Conservation (phyloP, 2,113 vertebrate species). For the Albula goreensis region DNA sequence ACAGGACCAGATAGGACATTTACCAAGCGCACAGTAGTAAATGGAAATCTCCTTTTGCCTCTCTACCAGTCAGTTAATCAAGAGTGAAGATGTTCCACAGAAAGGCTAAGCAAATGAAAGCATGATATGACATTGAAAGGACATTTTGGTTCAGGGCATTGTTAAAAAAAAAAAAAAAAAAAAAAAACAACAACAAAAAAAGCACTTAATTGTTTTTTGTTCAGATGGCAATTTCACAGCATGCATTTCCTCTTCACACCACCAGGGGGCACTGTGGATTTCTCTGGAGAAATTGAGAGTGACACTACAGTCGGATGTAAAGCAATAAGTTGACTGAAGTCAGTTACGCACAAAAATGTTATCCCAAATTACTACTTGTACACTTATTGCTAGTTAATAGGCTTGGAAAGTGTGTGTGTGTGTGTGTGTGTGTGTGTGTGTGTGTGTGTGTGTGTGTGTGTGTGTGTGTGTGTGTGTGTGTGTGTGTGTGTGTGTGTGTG, state of each 20-base stretch:
- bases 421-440: too few relatives aligned
- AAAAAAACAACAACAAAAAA: slow-evolving; percentile 9
- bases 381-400: background rate
- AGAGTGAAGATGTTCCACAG: background rate
- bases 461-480: too few relatives aligned
- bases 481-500: too few relatives aligned
- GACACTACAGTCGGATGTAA: background rate
- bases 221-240: background rate
- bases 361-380: background rate
- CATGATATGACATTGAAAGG: background rate
- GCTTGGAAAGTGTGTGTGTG: background rate
- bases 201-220: slow-evolving; percentile 14
- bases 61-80: background rate
- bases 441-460: too few relatives aligned
- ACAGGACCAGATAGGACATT: background rate
- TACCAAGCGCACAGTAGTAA: background rate
- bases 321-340: background rate
- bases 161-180: background rate
- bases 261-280: slow-evolving; percentile 42
- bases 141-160: too few relatives aligned
- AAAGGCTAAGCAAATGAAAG: background rate
- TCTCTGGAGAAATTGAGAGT: background rate
- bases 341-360: background rate
- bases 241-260: slow-evolving; percentile 25
- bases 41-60: background rate